Conservation (phyloP, 2,888 invertebrate genomes). For the Epirrhoe alternata region DNA sequence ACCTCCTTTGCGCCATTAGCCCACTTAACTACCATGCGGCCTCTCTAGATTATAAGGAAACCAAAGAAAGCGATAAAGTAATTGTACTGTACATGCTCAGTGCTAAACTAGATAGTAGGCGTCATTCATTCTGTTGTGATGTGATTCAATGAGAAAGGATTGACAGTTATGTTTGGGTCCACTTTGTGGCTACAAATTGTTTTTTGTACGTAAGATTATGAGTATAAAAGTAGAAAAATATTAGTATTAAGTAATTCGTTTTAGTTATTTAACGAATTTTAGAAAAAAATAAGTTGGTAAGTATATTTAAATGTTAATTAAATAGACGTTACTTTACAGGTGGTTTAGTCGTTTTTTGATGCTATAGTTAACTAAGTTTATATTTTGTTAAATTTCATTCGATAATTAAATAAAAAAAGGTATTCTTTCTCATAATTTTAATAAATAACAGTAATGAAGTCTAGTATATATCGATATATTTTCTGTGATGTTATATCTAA, state of each 20-base stretch:
- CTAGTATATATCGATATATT: background rate
- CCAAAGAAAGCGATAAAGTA: slow-evolving; percentile 73
- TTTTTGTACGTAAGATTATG: slow-evolving; percentile 1
- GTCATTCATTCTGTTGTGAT: slow-evolving; percentile 18
- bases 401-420: too few species aligned
- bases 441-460: too few species aligned
- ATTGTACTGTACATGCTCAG: slow-evolving; percentile 74
- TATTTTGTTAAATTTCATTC: too few species aligned
- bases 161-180: background rate
- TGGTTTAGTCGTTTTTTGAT: too few species aligned
- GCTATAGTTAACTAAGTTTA: too few species aligned
- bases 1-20: slow-evolving; percentile 80
- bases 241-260: background rate
- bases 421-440: too few species aligned
- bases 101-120: slow-evolving; percentile 35
- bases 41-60: slow-evolving; percentile 73
- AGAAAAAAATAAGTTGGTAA: background rate
- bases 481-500: background rate
- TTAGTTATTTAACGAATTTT: background rate
- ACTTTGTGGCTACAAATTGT: slow-evolving; percentile 22
- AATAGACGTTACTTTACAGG: background rate
- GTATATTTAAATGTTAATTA: background rate
- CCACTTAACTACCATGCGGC: slow-evolving; percentile 85
- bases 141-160: slow-evolving; percentile 7
- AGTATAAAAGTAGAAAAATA: background rate